A percentile compares a stretch with the other conserved stretches of the same genome.
These are phyloP conservation scores for Drosophila maculinotata DNA, from an alignment of 2,888 invertebrate species.

Conservation along the genomic window DNA sequence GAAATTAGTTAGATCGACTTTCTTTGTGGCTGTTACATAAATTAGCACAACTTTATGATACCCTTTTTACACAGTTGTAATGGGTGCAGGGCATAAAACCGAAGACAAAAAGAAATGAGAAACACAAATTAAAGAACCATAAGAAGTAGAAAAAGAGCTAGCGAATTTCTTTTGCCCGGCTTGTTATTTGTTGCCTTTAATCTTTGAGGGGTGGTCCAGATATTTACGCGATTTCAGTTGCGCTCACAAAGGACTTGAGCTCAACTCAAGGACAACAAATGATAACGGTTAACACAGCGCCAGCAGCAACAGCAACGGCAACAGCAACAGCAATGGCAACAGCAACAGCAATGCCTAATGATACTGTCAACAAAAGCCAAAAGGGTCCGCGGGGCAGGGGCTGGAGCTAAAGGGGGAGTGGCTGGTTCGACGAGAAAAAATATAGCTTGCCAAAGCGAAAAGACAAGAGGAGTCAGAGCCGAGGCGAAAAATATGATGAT, in stretches of 20 bases:
- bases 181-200: slow-evolving; percentile 71
- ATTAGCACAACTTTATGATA: slow-evolving; percentile 6
- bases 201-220: slow-evolving; percentile 51
- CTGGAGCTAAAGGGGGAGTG: not conserved
- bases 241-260: slow-evolving; percentile 53
- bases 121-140: slow-evolving; percentile 37
- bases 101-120: slow-evolving; percentile 4
- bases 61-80: slow-evolving; percentile 6
- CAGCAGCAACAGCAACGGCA: slow-evolving; percentile 31
- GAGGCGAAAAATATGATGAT: slow-evolving; percentile 67
- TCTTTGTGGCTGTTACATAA: not conserved
- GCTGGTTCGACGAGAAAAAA: slow-evolving; percentile 27
- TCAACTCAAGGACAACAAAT: slow-evolving; percentile 80
- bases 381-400: slow-evolving; percentile 28
- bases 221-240: slow-evolving; percentile 73
- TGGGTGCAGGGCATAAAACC: slow-evolving; percentile 13
- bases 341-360: slow-evolving; percentile 69
- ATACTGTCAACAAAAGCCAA: slow-evolving; percentile 73
- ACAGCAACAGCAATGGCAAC: slow-evolving; percentile 28
- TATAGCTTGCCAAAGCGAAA: slow-evolving; percentile 43
- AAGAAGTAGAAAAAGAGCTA: slow-evolving; percentile 20
- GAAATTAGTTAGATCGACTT: too few species aligned
- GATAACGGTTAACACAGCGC: slow-evolving; percentile 73
- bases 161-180: slow-evolving; percentile 36
- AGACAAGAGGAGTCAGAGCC: slow-evolving; percentile 42